Evolutionary conservation across 1,140 invertebrate species (phyloP).

Genomic region (Macrocentrus cingulum): DNA sequence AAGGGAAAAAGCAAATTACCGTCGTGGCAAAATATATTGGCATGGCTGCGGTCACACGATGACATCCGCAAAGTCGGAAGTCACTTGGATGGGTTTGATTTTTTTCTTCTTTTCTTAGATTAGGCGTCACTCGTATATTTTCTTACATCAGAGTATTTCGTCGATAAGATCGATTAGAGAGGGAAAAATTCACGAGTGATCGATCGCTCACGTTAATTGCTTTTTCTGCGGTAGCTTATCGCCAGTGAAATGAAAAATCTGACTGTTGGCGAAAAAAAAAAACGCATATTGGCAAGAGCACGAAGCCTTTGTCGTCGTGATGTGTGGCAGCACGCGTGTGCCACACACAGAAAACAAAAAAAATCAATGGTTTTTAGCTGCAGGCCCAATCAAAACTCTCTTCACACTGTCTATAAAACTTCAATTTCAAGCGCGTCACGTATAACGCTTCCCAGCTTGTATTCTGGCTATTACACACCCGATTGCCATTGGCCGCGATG

Average conservation of each 20-base stretch:
- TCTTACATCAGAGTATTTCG: constrained; percentile 22
- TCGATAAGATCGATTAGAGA: constrained; percentile 5
- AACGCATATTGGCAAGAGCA: constrained; percentile 5
- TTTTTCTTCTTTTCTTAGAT: constrained; percentile 9
- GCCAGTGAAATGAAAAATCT: constrained; percentile 6
- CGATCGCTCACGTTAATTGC: constrained; percentile 16
- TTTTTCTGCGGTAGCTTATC: constrained; percentile 1
- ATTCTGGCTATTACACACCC: constrained; percentile 50
- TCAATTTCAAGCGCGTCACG: constrained; percentile 52
- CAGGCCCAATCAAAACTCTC: constrained; percentile 51
- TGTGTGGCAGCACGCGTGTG: constrained; percentile 18
- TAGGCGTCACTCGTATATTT: constrained; percentile 26
- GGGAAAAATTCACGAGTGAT: constrained; percentile 1
- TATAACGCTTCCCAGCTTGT: constrained; percentile 33
- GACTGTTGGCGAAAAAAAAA: neutral
- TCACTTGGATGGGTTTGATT: constrained; percentile 29
- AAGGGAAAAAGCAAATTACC: constrained; percentile 43
- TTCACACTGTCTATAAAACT: constrained; percentile 48
- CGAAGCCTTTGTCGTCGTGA: constrained; percentile 1
- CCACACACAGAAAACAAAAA: constrained; percentile 1
- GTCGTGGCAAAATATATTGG: constrained; percentile 40
- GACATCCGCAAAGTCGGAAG: constrained; percentile 33
- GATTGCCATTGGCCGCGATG: constrained; percentile 40
- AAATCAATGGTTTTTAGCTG: constrained; percentile 30
- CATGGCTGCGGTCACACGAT: neutral